A percentile compares a stretch with the other conserved stretches of the same genome.
These are phyloP conservation scores for Sciurus niger DNA, from an alignment of 2,113 vertebrate genomes.

Conservation along the genomic window DNA sequence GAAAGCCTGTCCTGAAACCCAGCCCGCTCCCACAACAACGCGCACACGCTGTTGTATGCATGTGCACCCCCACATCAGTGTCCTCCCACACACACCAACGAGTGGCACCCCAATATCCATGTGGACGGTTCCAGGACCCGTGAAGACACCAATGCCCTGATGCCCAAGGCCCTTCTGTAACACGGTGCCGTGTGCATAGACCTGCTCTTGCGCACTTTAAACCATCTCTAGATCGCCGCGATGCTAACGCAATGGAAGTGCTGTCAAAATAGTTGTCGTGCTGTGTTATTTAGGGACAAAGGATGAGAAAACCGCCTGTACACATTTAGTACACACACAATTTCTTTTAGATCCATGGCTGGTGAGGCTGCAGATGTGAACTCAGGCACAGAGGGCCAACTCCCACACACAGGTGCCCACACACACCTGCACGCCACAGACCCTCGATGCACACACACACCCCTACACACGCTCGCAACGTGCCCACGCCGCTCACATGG, in stretches of 20 bases:
- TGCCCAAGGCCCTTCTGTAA: not conserved
- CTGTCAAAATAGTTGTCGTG: no score
- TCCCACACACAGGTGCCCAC: not conserved
- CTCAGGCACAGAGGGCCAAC: not conserved
- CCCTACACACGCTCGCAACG: no score
- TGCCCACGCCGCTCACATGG: not conserved
- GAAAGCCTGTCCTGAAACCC: no score
- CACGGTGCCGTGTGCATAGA: not conserved
- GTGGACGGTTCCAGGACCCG: not conserved
- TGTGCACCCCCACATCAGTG: no score
- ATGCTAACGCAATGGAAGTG: no score
- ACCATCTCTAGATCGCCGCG: rapidly evolving
- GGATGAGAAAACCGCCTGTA: no score
- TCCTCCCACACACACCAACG: not conserved
- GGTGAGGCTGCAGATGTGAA: not conserved
- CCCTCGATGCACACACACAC: not conserved
- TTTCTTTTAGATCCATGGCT: not conserved
- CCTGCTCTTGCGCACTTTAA: not conserved
- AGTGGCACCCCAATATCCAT: not conserved
- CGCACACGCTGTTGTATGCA: not conserved
- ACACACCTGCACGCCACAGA: not conserved
- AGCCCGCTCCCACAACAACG: no score
- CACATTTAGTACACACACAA: not conserved
- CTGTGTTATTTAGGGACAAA: no score
- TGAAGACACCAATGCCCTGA: not conserved